Evolutionary conservation across 2,888 invertebrate species (phyloP).

Genomic region (Imbricaverruca yamaguchii): DNA sequence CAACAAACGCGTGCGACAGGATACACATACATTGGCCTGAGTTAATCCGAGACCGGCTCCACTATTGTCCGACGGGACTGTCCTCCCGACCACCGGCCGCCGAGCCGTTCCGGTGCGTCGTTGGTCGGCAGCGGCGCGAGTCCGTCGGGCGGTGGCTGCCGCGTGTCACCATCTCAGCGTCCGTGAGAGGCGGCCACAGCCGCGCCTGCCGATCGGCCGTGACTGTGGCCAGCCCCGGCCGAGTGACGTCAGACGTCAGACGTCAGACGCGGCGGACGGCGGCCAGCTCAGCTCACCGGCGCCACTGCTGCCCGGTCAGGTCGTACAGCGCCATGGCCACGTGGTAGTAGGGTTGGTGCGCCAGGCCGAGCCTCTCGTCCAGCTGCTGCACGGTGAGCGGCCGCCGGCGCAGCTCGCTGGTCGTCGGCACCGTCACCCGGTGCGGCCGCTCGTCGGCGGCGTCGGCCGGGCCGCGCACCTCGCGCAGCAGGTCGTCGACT

Average conservation of each 20-base stretch:
- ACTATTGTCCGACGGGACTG: too few relatives aligned
- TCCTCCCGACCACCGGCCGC: too few relatives aligned
- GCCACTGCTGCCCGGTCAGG: background rate
- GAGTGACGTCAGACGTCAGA: background rate
- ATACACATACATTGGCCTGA: too few relatives aligned
- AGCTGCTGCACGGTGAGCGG: slow-evolving; percentile 11
- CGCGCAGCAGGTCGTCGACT: slow-evolving; percentile 12
- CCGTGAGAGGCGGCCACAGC: too few relatives aligned
- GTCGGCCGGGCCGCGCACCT: background rate
- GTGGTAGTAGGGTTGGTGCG: slow-evolving; percentile 19
- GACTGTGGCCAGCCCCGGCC: too few relatives aligned
- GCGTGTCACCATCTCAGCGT: too few relatives aligned
- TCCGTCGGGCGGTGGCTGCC: too few relatives aligned
- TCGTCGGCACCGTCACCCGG: background rate
- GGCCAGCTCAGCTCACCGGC: background rate
- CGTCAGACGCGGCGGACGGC: background rate
- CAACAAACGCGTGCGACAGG: too few relatives aligned
- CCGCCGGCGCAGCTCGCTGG: slow-evolving; percentile 13
- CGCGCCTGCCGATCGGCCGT: too few relatives aligned
- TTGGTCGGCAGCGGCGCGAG: too few relatives aligned
- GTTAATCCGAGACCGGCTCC: too few relatives aligned
- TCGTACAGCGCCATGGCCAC: slow-evolving; percentile 14
- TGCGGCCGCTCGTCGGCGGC: background rate
- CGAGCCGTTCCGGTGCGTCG: too few relatives aligned
- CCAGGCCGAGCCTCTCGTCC: slow-evolving; percentile 10